phyloP scores from a whole-genome alignment of 2,797 vertebrate genomes.

The Coccyzus lansbergi region DNA sequence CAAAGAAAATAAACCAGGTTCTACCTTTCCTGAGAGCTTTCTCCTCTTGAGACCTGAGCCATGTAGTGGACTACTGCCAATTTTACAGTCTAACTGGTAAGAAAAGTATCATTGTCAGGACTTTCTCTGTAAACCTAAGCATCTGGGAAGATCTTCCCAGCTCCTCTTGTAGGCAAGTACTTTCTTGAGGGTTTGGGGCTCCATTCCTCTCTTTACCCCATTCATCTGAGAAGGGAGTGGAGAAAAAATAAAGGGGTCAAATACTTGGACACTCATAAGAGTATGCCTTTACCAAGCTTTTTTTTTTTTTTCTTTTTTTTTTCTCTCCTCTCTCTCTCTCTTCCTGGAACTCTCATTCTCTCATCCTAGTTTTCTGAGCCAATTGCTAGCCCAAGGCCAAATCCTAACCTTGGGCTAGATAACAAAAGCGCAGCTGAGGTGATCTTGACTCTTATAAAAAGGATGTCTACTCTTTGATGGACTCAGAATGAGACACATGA shows the following conservation, averaged over 20 bases:
- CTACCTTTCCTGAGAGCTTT: not conserved
- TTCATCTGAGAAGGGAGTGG: not conserved
- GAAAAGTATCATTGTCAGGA: not conserved
- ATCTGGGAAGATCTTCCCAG: not conserved
- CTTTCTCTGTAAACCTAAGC: not conserved
- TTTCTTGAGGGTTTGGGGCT: conserved; percentile 24
- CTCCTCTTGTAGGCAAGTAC: not conserved
- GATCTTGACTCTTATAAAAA: conserved; percentile 58
- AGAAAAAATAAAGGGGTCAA: not conserved
- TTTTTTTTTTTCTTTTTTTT: too few species aligned
- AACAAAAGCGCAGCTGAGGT: conserved; percentile 67
- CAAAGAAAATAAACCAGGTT: not conserved
- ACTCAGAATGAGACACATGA: not conserved
- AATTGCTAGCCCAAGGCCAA: conserved; percentile 62
- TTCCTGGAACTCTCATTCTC: conserved; percentile 48
- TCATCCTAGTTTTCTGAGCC: conserved; percentile 57
- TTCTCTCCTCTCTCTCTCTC: too few species aligned
- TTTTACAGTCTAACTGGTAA: not conserved
- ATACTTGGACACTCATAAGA: conserved; percentile 42
- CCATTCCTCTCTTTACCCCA: not conserved
- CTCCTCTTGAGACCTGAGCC: not conserved
- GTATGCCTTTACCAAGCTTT: conserved; percentile 25
- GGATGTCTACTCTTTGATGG: conserved; percentile 64
- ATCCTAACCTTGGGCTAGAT: conserved; percentile 63
- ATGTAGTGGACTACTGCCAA: not conserved